Percentiles rank a stretch among this genome's conserved stretches.
phyloP scores from a whole-genome alignment of 2,797 vertebrate species.

The Lagorchestes hirsutus region DNA sequence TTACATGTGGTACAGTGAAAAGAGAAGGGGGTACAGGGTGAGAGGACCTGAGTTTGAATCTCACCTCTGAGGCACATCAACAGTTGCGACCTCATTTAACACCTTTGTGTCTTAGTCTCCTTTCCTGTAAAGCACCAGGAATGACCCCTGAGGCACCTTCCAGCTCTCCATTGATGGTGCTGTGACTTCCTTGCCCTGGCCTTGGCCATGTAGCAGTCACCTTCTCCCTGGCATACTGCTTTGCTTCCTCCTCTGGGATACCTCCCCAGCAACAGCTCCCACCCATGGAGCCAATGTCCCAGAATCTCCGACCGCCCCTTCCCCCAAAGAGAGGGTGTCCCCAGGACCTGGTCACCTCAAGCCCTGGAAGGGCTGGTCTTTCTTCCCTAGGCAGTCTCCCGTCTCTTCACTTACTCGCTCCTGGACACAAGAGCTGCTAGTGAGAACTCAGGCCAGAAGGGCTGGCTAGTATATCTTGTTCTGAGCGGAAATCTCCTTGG shows the following conservation, averaged over 20 bases:
- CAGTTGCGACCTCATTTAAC: not conserved
- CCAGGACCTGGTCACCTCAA: too few relatives aligned
- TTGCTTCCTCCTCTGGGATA: not conserved
- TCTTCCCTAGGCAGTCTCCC: not conserved
- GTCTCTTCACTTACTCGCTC: not conserved
- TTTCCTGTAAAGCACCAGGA: not conserved
- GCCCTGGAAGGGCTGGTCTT: not conserved
- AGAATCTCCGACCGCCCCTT: not conserved
- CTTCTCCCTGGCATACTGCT: not conserved
- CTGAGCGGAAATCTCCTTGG: not conserved
- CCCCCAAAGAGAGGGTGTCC: not conserved
- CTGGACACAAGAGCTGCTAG: not conserved
- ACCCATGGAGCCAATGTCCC: not conserved
- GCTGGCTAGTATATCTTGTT: not conserved
- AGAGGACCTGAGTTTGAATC: not conserved
- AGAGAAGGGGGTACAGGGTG: not conserved
- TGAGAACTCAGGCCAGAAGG: not conserved
- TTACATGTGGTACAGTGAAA: not conserved
- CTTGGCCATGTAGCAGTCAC: not conserved
- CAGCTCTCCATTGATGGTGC: not conserved
- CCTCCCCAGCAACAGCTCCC: not conserved
- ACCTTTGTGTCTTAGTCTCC: not conserved
- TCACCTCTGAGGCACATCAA: not conserved
- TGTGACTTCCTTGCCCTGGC: not conserved
- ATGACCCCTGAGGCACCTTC: not conserved